phyloP scores from a whole-genome alignment of 2,888 invertebrate genomes.

The Gisinianus flammeolus region DNA sequence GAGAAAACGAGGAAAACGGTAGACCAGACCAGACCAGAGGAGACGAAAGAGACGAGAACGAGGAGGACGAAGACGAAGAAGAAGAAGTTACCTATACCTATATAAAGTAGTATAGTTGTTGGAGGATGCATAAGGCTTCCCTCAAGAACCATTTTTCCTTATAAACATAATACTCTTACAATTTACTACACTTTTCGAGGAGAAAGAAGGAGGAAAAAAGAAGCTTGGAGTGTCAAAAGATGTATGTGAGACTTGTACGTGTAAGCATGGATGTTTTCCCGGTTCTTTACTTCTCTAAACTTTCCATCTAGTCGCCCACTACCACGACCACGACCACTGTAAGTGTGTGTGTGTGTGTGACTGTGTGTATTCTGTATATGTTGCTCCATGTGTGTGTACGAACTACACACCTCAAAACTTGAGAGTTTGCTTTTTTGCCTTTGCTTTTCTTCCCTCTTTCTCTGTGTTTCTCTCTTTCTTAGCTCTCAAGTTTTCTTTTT shows the following conservation, averaged over 20 bases:
- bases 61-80: neutral
- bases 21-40: neutral
- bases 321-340: neutral
- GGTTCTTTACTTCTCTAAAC: constrained; percentile 7
- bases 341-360: neutral
- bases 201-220: neutral
- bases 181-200: neutral
- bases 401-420: neutral
- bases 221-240: constrained; percentile 10
- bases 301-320: neutral
- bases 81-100: neutral
- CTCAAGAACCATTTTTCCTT: neutral
- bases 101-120: neutral
- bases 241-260: neutral
- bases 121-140: neutral
- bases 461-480: neutral
- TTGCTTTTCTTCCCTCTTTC: neutral
- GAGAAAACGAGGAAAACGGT: neutral
- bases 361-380: neutral
- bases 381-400: too few species aligned
- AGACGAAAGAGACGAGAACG: neutral
- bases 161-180: neutral
- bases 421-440: neutral
- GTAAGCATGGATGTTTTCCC: neutral
- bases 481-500: neutral